Percentiles rank a stretch among this genome's conserved stretches.
These are phyloP conservation scores for Macrostomum lignano DNA, from an alignment of 1,140 invertebrate species.

Conservation along the genomic window DNA sequence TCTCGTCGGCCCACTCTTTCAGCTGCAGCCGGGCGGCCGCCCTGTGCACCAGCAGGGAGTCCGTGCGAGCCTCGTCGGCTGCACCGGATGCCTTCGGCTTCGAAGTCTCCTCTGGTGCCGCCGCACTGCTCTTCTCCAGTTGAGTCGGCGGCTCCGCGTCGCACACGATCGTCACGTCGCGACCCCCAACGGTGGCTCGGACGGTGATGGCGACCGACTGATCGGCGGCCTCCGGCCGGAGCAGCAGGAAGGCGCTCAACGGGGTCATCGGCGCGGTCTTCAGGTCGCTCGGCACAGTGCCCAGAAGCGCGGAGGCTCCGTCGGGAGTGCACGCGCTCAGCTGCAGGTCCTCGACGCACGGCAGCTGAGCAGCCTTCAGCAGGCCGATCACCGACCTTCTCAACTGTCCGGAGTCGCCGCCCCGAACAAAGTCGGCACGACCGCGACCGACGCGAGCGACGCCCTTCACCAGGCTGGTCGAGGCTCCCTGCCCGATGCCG, in stretches of 20 bases:
- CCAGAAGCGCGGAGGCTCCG: constrained; percentile 6
- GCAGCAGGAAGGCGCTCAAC: too few species aligned
- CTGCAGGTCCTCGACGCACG: not conserved
- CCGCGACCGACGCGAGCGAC: constrained; percentile 21
- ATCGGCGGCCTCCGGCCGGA: too few species aligned
- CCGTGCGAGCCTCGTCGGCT: not conserved
- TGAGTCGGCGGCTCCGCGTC: constrained; percentile 18
- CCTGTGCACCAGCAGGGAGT: constrained; percentile 1
- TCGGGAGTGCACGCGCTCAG: not conserved
- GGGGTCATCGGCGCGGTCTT: too few species aligned
- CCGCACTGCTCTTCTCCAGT: not conserved
- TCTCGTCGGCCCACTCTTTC: not conserved
- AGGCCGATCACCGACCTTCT: constrained; percentile 14
- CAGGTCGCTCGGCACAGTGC: too few species aligned
- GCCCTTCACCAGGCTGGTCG: constrained; percentile 19
- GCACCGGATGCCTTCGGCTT: not conserved
- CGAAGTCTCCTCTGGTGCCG: not conserved
- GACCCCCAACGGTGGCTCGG: too few species aligned
- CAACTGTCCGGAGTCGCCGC: constrained; percentile 16
- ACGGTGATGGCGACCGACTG: too few species aligned
- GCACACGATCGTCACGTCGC: constrained; percentile 16
- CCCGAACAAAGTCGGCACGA: constrained; percentile 16
- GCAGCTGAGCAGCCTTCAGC: not conserved
- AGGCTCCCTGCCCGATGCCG: constrained; percentile 19
- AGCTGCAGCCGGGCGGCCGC: constrained; percentile 5